Conservation (phyloP, 1,140 invertebrate species). For the Solenopsis fugax region DNA sequence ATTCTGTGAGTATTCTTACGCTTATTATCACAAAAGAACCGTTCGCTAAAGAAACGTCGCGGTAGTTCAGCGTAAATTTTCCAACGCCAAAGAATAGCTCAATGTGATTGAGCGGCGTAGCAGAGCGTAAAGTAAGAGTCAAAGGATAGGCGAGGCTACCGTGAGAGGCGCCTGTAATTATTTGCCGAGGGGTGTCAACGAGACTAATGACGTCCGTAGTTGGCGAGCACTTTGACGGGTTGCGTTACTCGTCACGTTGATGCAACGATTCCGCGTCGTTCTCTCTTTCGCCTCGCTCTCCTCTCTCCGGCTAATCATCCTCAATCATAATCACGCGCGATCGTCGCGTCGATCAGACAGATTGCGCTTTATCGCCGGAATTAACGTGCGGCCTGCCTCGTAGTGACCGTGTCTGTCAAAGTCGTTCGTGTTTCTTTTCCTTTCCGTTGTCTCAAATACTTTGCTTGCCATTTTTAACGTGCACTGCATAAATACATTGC, state of each 20-base stretch:
- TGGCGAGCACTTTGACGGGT: conserved; percentile 56
- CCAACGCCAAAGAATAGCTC: not conserved
- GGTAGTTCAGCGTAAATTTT: conserved; percentile 19
- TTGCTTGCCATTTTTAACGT: not conserved
- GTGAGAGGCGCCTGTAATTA: conserved; percentile 63
- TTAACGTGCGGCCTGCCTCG: conserved; percentile 53
- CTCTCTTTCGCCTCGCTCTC: conserved; percentile 45
- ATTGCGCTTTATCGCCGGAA: conserved; percentile 67
- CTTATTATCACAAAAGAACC: not conserved
- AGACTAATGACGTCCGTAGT: conserved; percentile 57
- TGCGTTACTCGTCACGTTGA: conserved; percentile 56
- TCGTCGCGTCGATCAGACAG: conserved; percentile 65
- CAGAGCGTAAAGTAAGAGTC: conserved; percentile 21
- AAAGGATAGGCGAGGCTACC: conserved; percentile 40
- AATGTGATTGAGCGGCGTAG: conserved; percentile 16
- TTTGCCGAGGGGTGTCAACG: conserved; percentile 64
- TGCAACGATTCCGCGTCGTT: conserved; percentile 60
- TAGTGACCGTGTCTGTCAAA: conserved; percentile 29
- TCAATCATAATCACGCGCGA: conserved; percentile 67
- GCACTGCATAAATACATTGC: not conserved
- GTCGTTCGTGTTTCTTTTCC: conserved; percentile 45
- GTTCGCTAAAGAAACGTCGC: not conserved
- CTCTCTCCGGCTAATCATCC: conserved; percentile 59
- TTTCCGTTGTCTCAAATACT: not conserved
- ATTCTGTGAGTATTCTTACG: not conserved